Conservation (phyloP, 2,797 vertebrate genomes). For the Macroramphosus scolopax region DNA sequence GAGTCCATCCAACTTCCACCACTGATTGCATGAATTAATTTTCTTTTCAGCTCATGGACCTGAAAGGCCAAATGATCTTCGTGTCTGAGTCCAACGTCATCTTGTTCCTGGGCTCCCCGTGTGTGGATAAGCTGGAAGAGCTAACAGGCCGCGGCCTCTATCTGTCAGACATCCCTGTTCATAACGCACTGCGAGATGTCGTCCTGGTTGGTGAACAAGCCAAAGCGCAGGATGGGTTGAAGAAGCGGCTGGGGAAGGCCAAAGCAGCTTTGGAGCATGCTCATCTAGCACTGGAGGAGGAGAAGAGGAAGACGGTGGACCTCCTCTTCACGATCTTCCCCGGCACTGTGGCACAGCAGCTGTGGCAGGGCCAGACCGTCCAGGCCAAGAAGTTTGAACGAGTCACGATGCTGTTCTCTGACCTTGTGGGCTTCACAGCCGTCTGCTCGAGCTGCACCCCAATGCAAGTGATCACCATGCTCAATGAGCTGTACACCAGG, state of each 20-base stretch:
- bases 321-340: conserved; percentile 97
- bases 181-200: conserved; percentile 94
- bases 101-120: conserved; percentile 94
- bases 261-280: conserved; percentile 93
- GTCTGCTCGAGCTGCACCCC: conserved; percentile 93
- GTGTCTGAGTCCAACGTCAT: conserved; percentile 91
- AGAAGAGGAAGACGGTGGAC: conserved; percentile 96
- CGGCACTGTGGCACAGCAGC: conserved; percentile 90
- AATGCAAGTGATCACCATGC: conserved; percentile 99
- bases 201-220: conserved; percentile 97
- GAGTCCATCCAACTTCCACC: neutral
- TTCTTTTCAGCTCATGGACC: conserved; percentile 89
- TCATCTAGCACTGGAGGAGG: conserved; percentile 94
- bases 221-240: conserved; percentile 94
- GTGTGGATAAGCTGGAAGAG: conserved; percentile 95
- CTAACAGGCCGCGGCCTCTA: conserved; percentile 94
- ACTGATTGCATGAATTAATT: conserved; percentile 3
- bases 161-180: conserved; percentile 96
- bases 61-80: conserved; percentile 99
- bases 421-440: conserved; percentile 97
- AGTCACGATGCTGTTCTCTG: conserved; percentile 97
- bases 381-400: conserved; percentile 94
- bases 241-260: conserved; percentile 95
- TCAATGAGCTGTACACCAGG: conserved; percentile 93
- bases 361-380: conserved; percentile 95